Evolutionary conservation across 2,888 invertebrate species (phyloP).

Genomic region (Tenthredo livida): DNA sequence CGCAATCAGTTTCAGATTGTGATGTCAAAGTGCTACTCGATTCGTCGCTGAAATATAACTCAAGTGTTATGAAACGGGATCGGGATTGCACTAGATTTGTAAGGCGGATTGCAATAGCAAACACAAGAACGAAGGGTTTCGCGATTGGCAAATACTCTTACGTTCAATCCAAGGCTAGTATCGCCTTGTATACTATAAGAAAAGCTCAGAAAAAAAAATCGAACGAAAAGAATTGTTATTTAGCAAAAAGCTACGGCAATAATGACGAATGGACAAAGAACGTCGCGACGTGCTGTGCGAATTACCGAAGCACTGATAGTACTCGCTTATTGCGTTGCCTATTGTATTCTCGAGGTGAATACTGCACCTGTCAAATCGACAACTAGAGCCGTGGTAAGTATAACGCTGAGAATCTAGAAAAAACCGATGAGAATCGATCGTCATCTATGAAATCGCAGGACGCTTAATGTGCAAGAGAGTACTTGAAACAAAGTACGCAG

Average conservation of each 20-base stretch:
- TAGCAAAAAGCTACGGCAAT: neutral
- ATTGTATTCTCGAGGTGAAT: neutral
- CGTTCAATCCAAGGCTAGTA: neutral
- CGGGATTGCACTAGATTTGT: too few species aligned
- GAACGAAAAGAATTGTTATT: neutral
- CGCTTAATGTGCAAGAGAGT: neutral
- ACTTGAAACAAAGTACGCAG: neutral
- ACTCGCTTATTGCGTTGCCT: neutral
- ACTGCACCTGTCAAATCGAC: neutral
- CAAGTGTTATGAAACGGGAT: neutral
- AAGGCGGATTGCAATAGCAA: neutral
- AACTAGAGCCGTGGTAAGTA: slow-evolving; percentile 12
- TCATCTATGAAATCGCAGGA: neutral
- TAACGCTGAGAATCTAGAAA: neutral
- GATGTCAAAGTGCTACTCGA: neutral
- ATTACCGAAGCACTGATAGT: neutral
- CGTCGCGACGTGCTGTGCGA: neutral
- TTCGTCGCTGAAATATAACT: neutral
- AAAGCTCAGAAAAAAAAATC: neutral
- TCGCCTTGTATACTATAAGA: neutral
- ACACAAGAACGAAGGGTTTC: neutral
- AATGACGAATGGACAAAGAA: neutral
- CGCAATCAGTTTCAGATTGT: neutral
- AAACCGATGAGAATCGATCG: neutral
- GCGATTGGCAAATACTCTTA: neutral